Evolutionary conservation across 1,140 invertebrate genomes (phyloP).

Genomic region (Eueides isabella): DNA sequence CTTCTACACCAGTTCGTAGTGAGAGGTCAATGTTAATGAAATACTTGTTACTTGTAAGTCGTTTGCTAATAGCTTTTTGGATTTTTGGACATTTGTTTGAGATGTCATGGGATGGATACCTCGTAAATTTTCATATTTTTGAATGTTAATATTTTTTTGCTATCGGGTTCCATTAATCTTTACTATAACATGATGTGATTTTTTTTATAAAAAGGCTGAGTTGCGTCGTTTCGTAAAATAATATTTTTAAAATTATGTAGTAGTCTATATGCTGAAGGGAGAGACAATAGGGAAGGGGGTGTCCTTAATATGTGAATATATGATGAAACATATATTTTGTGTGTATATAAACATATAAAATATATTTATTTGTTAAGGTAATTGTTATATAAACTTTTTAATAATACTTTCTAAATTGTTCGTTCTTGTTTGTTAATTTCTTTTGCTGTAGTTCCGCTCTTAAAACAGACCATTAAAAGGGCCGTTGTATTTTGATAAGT

Average conservation of each 20-base stretch:
- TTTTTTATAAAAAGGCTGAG: too few species aligned
- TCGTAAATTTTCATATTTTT: background rate
- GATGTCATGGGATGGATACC: background rate
- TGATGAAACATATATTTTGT: too few species aligned
- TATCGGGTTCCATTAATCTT: too few species aligned
- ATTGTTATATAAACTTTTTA: background rate
- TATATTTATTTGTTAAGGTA: background rate
- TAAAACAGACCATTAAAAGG: background rate
- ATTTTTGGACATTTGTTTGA: background rate
- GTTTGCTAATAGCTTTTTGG: slow-evolving; percentile 27
- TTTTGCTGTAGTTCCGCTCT: background rate
- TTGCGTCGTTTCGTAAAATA: too few species aligned
- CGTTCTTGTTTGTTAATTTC: background rate
- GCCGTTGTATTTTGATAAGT: background rate
- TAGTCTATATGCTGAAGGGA: too few species aligned
- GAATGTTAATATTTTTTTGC: too few species aligned
- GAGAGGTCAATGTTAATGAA: slow-evolving; percentile 36
- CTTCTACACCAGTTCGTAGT: slow-evolving; percentile 18
- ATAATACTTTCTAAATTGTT: background rate
- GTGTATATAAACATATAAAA: background rate
- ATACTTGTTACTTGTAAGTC: slow-evolving; percentile 7
- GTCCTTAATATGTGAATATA: too few species aligned
- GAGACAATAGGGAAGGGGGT: too few species aligned
- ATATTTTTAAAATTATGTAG: too few species aligned
- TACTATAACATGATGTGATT: too few species aligned